phyloP scores from a whole-genome alignment of 2,888 invertebrate genomes.

The Sesamia inferens region DNA sequence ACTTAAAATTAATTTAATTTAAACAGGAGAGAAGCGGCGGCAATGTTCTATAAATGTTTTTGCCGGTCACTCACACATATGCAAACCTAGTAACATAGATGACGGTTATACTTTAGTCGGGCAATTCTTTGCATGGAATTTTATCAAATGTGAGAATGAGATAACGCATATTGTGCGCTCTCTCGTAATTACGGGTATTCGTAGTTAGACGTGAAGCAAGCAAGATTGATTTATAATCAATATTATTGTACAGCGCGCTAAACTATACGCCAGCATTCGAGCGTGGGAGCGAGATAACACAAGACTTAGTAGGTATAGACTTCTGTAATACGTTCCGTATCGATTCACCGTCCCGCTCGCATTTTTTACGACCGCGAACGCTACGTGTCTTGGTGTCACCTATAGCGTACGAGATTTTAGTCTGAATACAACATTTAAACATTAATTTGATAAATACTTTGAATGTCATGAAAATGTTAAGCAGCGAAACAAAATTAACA shows the following conservation, averaged over 20 bases:
- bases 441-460: conserved; percentile 23
- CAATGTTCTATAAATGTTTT: background rate
- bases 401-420: conserved; percentile 12
- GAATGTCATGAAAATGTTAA: conserved; percentile 12
- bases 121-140: conserved; percentile 10
- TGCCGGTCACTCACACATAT: conserved; percentile 26
- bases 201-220: conserved; percentile 15
- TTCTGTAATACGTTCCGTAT: background rate
- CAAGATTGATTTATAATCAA: conserved; percentile 15
- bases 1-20: too few relatives aligned
- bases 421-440: conserved; percentile 37
- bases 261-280: background rate
- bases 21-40: background rate
- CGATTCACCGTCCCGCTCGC: conserved; percentile 6
- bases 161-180: conserved; percentile 14
- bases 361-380: conserved; percentile 2
- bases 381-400: background rate
- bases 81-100: conserved; percentile 4
- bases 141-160: conserved; percentile 1
- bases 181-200: conserved; percentile 4
- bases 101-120: background rate
- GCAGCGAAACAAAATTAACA: conserved; percentile 6
- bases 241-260: conserved; percentile 35
- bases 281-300: conserved; percentile 14
- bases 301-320: background rate